A percentile compares a stretch with the other conserved stretches of the same genome.
Evolutionary conservation across 2,888 invertebrate genomes (phyloP).

Genomic region (Oasisia sp.): DNA sequence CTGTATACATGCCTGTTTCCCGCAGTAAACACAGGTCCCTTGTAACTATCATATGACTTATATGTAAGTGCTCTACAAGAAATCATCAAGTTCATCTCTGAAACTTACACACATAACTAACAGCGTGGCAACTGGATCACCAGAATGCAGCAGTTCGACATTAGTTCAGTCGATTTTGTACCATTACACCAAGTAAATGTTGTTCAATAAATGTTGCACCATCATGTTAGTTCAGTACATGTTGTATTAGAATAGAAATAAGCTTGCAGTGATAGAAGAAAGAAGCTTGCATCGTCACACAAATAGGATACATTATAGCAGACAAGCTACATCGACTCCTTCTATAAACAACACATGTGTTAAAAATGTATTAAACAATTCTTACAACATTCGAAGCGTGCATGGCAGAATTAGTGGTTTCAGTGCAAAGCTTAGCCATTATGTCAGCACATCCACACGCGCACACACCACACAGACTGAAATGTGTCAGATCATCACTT

Average conservation of each 20-base stretch:
- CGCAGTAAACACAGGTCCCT: not conserved
- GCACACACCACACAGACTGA: not conserved
- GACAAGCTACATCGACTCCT: not conserved
- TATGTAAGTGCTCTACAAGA: conserved; percentile 17
- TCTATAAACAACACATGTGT: not conserved
- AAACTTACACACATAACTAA: not conserved
- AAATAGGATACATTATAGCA: not conserved
- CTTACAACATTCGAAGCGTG: conserved; percentile 22
- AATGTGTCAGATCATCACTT: conserved; percentile 66
- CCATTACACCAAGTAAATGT: not conserved
- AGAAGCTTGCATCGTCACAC: not conserved
- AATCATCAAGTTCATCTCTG: not conserved
- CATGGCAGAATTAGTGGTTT: conserved; percentile 7
- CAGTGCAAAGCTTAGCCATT: conserved; percentile 13
- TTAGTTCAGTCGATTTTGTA: not conserved
- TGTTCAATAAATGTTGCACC: not conserved
- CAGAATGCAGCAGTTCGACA: not conserved
- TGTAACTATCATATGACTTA: conserved; percentile 17
- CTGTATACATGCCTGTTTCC: conserved; percentile 13
- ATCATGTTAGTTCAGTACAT: not conserved
- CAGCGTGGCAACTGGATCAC: not conserved
- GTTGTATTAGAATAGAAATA: not conserved
- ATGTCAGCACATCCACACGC: not conserved
- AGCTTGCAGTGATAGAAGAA: not conserved
- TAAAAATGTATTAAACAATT: not conserved